Conservation (phyloP, 2,797 vertebrate species). For the Eupleurogrammus muticus region DNA sequence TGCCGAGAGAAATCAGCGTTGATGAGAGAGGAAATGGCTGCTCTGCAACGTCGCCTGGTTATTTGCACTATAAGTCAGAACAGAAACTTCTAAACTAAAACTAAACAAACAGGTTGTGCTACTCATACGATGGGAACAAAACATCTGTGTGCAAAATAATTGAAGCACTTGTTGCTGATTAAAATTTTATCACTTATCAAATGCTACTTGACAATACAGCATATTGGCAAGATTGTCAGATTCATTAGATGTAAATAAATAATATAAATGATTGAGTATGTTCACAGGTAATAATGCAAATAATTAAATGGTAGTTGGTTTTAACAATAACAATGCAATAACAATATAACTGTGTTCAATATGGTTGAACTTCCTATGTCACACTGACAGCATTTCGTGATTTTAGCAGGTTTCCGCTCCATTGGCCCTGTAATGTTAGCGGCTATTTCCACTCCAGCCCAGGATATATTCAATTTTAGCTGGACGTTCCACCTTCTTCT, state of each 20-base stretch:
- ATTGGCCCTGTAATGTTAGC: background rate
- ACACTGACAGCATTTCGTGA: background rate
- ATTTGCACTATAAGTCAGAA: conserved; percentile 52
- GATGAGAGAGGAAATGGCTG: conserved; percentile 33
- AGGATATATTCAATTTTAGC: background rate
- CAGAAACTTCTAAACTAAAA: conserved; percentile 38
- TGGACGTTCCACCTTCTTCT: background rate
- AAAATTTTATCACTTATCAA: conserved; percentile 13
- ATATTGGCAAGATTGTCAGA: conserved; percentile 9
- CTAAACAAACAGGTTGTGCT: conserved; percentile 23
- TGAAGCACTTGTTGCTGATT: background rate
- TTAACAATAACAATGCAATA: too few relatives aligned
- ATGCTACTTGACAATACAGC: background rate
- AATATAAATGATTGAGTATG: background rate
- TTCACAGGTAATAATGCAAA: conserved; percentile 3
- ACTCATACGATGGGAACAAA: conserved; percentile 10
- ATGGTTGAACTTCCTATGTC: background rate
- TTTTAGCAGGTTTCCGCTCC: background rate
- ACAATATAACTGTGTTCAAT: background rate
- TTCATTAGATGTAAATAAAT: background rate
- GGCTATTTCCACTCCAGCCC: background rate
- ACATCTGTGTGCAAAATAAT: conserved; percentile 11
- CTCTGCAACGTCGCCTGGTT: conserved; percentile 35
- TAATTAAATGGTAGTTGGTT: background rate
- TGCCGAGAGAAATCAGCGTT: conserved; percentile 47